phyloP scores from a whole-genome alignment of 2,797 vertebrate species.

The Zenarchopterus dispar region DNA sequence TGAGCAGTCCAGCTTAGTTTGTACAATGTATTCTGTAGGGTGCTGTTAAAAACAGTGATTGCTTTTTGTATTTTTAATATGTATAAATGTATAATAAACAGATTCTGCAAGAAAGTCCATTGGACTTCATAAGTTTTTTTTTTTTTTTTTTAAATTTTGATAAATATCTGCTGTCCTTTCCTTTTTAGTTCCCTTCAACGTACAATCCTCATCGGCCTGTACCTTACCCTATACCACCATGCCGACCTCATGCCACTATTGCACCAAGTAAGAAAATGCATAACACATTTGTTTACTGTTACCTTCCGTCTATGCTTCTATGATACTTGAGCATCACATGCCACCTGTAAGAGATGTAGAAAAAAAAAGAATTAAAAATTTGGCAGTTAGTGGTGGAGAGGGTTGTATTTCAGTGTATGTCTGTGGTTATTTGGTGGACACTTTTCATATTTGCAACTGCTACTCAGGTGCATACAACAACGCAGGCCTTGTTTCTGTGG shows the following conservation, averaged over 20 bases:
- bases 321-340: not conserved
- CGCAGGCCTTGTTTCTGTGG: slow-evolving; percentile 92
- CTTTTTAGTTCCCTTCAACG: slow-evolving; percentile 89
- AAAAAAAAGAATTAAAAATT: not conserved
- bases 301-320: not conserved
- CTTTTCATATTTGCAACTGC: slow-evolving; percentile 78
- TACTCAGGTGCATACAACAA: slow-evolving; percentile 96
- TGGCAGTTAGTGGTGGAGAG: not conserved
- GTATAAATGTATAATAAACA: too few species aligned
- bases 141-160: too few species aligned
- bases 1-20: too few species aligned
- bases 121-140: not conserved
- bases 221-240: slow-evolving; percentile 97
- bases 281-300: not conserved
- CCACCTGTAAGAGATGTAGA: not conserved
- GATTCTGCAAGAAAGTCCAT: not conserved
- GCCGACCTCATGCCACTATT: slow-evolving; percentile 94
- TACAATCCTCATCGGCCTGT: slow-evolving; percentile 98
- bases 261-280: slow-evolving; percentile 92
- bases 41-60: too few species aligned
- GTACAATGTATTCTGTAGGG: too few species aligned
- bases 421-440: slow-evolving; percentile 50
- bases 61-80: too few species aligned
- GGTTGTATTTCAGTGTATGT: slow-evolving; percentile 10
- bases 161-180: slow-evolving; percentile 24